Base-by-base conservation (phyloP, 2,888 invertebrate genomes). In the Toxonevra muliebris region DNA sequence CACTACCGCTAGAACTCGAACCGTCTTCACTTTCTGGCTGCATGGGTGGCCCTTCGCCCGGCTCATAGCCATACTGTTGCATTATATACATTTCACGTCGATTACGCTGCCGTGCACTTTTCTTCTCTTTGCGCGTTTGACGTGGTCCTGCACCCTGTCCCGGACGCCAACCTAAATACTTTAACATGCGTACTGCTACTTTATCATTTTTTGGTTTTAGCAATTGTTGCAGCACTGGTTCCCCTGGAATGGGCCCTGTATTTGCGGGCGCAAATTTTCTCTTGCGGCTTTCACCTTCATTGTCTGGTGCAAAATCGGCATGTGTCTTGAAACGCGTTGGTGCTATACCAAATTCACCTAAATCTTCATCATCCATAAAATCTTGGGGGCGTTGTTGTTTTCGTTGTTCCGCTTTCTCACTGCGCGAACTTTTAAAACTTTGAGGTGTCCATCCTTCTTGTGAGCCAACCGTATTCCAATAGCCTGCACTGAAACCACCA, bases 281-380 rank as follows among this genome's bases (percentile, higher is more conserved):
- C 70, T 87, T 88, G 73, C 85, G 80, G 15, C 74, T 74, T 72
- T 76, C 73, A 13, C 76, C 71, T 3, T 76, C 75, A 12, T 72
- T 73, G 10, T 71, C 75, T n/a, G 76, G 79, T 76, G 40, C 87
- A 83, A 94, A 98, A 74, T 95, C 92, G 13, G 89, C 89, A 1
- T 92, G 93, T 0, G 96, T 92, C 77, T 92, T 90, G 69, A 98
- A 88, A 1, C 90, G 89, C 72, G 93, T 91, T 0, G 97, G 97
- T 0, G 98, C 97, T 75, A 99, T 97, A 17, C 98, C 99, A 86
- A 94, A 95, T 82, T 96, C 95, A 2, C 95, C 91, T 30, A 95
- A 88, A 84, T 99, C 98, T 84, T 99, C 99, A 12, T 95, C 95
- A 83, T 99, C 99, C 99, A 99, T 99, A 80, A 94, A 99, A 86